Percentiles rank a stretch among this genome's conserved stretches.
Conservation (phyloP, 2,888 invertebrate species). For the Boloria selene region DNA sequence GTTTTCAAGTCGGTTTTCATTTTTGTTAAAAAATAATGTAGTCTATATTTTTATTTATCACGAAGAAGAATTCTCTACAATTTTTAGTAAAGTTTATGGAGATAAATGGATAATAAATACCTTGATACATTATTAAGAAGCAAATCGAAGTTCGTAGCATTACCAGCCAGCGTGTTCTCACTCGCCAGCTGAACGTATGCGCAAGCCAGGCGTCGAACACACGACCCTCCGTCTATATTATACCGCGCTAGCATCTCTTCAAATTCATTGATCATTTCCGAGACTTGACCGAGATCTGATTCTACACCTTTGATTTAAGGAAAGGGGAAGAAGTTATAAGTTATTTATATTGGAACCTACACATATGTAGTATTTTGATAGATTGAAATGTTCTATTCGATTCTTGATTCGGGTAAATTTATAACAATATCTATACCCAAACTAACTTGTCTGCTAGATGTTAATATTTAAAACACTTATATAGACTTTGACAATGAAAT, state of each 20-base stretch:
- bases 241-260: conserved; percentile 86
- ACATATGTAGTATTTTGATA: no score
- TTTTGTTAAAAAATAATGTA: no score
- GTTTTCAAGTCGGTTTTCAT: no score
- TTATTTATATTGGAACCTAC: background rate
- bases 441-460: no score
- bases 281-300: conserved; percentile 66
- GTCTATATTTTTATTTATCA: no score
- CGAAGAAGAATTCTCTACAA: no score
- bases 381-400: no score
- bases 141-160: conserved; percentile 84
- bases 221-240: conserved; percentile 87
- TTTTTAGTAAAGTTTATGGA: no score
- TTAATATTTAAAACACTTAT: no score
- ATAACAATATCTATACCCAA: no score
- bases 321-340: background rate
- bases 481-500: no score
- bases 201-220: conserved; percentile 87
- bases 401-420: no score
- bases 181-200: conserved; percentile 88
- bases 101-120: conserved; percentile 55
- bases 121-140: conserved; percentile 84
- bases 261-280: conserved; percentile 84
- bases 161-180: conserved; percentile 83
- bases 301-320: conserved; percentile 34